phyloP scores from a whole-genome alignment of 2,113 vertebrate species.

The Vidua chalybeata region DNA sequence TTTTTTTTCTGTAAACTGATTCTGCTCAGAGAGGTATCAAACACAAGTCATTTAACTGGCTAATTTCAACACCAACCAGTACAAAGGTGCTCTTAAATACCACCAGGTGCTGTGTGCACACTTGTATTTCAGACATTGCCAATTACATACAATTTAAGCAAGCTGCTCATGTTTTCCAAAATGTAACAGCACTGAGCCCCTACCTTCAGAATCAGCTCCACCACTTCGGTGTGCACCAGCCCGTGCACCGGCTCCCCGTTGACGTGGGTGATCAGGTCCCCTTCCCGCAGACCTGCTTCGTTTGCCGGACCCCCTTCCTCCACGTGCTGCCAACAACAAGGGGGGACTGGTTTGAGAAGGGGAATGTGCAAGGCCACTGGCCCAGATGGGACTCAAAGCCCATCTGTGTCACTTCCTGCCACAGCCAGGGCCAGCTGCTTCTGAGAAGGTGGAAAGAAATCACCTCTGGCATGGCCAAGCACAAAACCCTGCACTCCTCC shows the following conservation, averaged over 20 bases:
- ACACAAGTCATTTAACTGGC: conserved; percentile 11
- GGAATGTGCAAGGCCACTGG: not conserved
- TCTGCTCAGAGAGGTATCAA: conserved; percentile 13
- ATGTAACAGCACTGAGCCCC: not conserved
- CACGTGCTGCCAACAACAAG: conserved; percentile 82
- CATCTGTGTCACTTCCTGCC: not conserved
- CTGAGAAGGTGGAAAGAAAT: not conserved
- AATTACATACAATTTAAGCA: not conserved
- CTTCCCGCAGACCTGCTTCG: conserved; percentile 89
- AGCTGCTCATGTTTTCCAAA: not conserved
- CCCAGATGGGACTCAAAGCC: not conserved
- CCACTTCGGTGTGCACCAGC: conserved; percentile 95
- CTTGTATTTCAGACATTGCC: not conserved
- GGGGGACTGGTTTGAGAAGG: not conserved
- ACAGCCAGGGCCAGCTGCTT: not conserved
- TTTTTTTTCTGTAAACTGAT: not conserved
- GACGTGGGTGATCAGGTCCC: conserved; percentile 96
- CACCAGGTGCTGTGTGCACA: not conserved
- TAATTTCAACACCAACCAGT: conserved; percentile 19
- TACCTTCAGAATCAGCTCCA: conserved; percentile 97
- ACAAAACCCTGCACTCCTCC: not conserved
- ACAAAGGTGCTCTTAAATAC: conserved; percentile 37
- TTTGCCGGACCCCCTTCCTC: conserved; percentile 91
- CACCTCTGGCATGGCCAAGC: not conserved
- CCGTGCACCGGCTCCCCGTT: conserved; percentile 95